Conservation (phyloP, 1,140 invertebrate genomes). For the Acyrthosiphon pisum region DNA sequence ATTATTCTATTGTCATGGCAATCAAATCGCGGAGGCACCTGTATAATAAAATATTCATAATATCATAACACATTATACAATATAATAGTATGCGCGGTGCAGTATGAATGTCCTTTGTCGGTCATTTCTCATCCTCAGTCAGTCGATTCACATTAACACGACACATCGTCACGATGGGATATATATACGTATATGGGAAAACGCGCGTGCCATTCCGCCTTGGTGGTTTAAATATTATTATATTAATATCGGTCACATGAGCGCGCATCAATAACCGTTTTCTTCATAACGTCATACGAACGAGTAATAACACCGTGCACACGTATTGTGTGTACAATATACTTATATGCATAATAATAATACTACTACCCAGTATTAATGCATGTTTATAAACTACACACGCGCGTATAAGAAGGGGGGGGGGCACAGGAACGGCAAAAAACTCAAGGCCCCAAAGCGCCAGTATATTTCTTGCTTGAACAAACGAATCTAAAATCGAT, state of each 20-base stretch:
- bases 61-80: neutral
- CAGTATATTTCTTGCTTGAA: neutral
- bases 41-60: neutral
- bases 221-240: neutral
- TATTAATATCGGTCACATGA: constrained; percentile 1
- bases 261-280: neutral
- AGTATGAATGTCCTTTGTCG: too few species aligned
- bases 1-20: neutral
- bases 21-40: neutral
- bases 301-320: neutral
- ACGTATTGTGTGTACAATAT: neutral
- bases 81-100: too few species aligned
- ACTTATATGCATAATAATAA: neutral
- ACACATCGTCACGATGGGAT: neutral
- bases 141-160: neutral
- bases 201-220: neutral
- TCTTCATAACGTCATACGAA: neutral
- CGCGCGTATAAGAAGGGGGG: neutral
- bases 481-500: constrained; percentile 28
- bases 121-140: neutral
- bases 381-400: neutral
- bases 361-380: neutral
- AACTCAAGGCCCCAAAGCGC: neutral
- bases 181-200: neutral
- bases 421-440: neutral